A percentile compares a stretch with the other conserved stretches of the same genome.
Conservation (phyloP, 2,113 vertebrate species). For the Hyaena hyaena region DNA sequence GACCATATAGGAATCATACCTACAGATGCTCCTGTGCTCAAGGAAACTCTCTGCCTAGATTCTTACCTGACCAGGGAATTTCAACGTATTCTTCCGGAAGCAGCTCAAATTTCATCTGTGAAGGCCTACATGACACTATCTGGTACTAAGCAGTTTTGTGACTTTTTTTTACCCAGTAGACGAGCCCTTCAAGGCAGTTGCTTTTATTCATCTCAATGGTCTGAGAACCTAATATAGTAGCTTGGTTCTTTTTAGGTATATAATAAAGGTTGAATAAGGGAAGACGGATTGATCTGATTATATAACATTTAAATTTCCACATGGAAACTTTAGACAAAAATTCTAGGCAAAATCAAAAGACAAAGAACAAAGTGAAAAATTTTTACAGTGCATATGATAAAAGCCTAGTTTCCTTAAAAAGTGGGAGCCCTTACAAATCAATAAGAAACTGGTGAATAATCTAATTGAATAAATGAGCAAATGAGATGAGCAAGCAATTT, state of each 20-base stretch:
- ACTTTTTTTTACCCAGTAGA: background rate
- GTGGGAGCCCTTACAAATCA: background rate
- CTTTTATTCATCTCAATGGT: background rate
- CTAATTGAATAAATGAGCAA: background rate
- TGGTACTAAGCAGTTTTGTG: background rate
- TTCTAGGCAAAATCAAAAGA: conserved; percentile 16
- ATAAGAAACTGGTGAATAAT: background rate
- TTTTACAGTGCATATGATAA: background rate
- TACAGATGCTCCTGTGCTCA: background rate
- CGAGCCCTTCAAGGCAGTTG: background rate
- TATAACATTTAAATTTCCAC: background rate
- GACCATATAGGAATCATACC: background rate
- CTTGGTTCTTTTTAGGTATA: background rate
- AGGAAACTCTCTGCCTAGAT: background rate
- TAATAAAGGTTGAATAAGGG: background rate
- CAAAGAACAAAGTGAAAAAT: background rate
- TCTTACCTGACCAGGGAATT: background rate
- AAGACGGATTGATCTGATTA: background rate
- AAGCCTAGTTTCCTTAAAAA: background rate
- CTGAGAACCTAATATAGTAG: background rate
- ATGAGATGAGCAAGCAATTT: background rate
- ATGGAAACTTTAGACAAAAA: background rate
- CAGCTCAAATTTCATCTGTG: conserved; percentile 28
- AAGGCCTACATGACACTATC: background rate
- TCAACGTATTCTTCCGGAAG: conserved; percentile 31